phyloP scores from a whole-genome alignment of 1,140 invertebrate species.

The Drosophila carrolli region DNA sequence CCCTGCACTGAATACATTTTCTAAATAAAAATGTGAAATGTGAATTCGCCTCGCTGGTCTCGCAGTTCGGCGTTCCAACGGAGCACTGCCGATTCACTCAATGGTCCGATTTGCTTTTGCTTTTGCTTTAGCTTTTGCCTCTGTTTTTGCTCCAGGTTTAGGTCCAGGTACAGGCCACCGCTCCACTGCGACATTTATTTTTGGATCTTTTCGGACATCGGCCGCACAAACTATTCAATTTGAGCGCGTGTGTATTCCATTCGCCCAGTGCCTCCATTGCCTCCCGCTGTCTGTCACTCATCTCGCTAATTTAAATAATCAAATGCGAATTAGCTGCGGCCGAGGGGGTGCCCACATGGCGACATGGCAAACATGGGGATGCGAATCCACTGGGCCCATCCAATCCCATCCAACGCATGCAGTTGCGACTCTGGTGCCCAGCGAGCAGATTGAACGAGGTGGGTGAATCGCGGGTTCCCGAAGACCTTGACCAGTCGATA shows the following conservation, averaged over 20 bases:
- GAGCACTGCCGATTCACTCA: slow-evolving; percentile 30
- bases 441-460: slow-evolving; percentile 6
- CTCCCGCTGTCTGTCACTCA: slow-evolving; percentile 67
- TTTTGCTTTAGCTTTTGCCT: neutral
- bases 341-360: no score
- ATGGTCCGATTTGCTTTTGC: slow-evolving; percentile 15
- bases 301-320: slow-evolving; percentile 77
- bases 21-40: slow-evolving; percentile 56
- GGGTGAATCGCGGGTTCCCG: neutral
- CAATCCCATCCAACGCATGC: neutral
- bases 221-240: slow-evolving; percentile 72
- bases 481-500: slow-evolving; percentile 8
- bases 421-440: slow-evolving; percentile 20
- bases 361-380: slow-evolving; percentile 1
- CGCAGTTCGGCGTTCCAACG: slow-evolving; percentile 26
- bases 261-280: neutral
- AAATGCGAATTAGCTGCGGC: slow-evolving; percentile 63
- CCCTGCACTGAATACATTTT: slow-evolving; percentile 83
- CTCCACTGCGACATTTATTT: slow-evolving; percentile 29
- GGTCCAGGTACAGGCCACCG: neutral
- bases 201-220: slow-evolving; percentile 62
- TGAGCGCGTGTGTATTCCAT: slow-evolving; percentile 36
- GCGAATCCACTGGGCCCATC: slow-evolving; percentile 2
- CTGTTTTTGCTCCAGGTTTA: slow-evolving; percentile 1
- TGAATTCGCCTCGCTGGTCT: slow-evolving; percentile 56